A percentile compares a stretch with the other conserved stretches of the same genome.
phyloP scores from a whole-genome alignment of 2,888 invertebrate species.

The Bimastos eiseni region DNA sequence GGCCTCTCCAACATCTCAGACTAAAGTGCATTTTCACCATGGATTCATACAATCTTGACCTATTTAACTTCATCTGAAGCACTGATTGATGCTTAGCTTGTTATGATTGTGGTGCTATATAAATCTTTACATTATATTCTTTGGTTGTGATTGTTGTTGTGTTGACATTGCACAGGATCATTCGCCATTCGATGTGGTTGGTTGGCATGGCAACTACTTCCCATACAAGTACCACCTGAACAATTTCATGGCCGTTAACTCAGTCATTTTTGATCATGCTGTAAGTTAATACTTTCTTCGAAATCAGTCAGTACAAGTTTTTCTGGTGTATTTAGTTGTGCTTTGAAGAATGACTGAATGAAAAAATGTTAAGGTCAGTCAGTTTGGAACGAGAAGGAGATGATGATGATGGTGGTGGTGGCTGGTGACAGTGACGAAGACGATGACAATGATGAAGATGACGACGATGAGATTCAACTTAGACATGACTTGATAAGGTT shows the following conservation, averaged over 20 bases:
- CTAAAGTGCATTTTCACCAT: neutral
- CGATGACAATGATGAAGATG: neutral
- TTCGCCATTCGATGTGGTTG: slow-evolving; percentile 94
- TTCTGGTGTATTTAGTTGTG: neutral
- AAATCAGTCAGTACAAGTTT: neutral
- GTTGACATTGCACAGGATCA: slow-evolving; percentile 67
- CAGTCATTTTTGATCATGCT: slow-evolving; percentile 93
- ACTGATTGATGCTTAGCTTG: neutral
- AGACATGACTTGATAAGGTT: slow-evolving; percentile 1
- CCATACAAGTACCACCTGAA: slow-evolving; percentile 92
- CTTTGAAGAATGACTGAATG: neutral
- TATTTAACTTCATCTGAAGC: neutral
- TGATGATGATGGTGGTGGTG: neutral
- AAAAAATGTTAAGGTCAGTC: too few species aligned
- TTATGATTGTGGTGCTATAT: neutral
- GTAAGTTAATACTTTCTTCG: slow-evolving; percentile 58
- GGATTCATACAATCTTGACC: neutral
- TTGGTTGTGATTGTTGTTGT: neutral
- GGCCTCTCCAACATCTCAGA: neutral
- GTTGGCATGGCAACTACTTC: slow-evolving; percentile 98
- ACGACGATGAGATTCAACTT: neutral
- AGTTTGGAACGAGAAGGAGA: too few species aligned
- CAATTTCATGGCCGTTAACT: slow-evolving; percentile 92
- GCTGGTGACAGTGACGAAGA: neutral
- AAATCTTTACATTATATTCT: neutral